phyloP scores from a whole-genome alignment of 2,797 vertebrate species.

The Smutsia temminckii region DNA sequence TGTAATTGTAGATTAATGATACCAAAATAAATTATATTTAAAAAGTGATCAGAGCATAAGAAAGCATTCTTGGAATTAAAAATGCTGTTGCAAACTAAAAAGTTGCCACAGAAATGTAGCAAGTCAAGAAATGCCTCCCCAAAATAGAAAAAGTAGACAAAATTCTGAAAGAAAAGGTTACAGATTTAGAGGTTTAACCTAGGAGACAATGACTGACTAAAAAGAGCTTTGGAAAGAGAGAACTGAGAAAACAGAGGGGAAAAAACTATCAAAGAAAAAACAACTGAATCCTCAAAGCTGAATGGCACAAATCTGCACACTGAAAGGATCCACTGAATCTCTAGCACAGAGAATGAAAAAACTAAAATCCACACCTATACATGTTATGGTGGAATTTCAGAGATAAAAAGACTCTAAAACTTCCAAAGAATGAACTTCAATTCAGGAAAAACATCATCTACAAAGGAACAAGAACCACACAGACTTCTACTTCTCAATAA shows the following conservation, averaged over 20 bases:
- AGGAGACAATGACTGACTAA: background rate
- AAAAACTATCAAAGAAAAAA: background rate
- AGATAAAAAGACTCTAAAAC: background rate
- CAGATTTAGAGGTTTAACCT: background rate
- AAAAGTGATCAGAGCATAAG: background rate
- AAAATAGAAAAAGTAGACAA: background rate
- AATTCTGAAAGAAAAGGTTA: background rate
- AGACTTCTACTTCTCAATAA: background rate
- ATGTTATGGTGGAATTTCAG: background rate
- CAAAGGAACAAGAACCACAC: background rate
- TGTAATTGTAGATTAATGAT: no score
- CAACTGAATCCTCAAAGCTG: background rate
- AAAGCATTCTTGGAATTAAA: background rate
- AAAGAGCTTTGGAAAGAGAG: background rate
- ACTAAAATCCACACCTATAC: background rate
- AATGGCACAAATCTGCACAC: background rate
- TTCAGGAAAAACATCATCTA: background rate
- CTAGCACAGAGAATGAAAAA: background rate
- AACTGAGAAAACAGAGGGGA: background rate
- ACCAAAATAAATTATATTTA: no score
- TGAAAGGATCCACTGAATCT: background rate
- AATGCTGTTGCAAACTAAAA: background rate
- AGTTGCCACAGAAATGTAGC: background rate
- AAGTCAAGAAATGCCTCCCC: background rate
- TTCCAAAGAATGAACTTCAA: background rate